Evolutionary conservation across 2,888 invertebrate genomes (phyloP).

Genomic region (Fragum whitleyi): DNA sequence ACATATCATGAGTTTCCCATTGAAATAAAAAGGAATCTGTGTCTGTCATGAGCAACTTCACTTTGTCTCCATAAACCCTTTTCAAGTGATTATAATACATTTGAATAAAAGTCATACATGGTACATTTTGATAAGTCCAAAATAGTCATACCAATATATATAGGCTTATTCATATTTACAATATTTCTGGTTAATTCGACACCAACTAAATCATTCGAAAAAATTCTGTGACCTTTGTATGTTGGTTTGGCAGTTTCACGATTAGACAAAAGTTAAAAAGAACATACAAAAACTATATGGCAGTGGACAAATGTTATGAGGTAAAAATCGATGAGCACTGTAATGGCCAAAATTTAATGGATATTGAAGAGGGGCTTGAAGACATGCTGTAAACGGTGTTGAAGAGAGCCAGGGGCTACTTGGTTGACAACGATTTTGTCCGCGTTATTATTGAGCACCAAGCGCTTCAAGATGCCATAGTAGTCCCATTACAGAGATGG

Average conservation of each 20-base stretch:
- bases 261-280: too few species aligned
- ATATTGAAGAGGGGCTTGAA: too few species aligned
- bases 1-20: conserved; percentile 44
- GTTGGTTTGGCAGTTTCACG: conserved; percentile 47
- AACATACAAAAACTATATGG: too few species aligned
- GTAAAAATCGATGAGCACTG: too few species aligned
- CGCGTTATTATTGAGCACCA: too few species aligned
- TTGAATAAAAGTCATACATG: conserved; percentile 84
- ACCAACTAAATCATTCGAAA: conserved; percentile 81
- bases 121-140: conserved; percentile 84
- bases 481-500: too few species aligned
- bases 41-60: conserved; percentile 44
- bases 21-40: conserved; percentile 46
- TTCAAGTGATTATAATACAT: conserved; percentile 81
- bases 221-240: conserved; percentile 71
- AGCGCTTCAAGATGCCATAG: too few species aligned
- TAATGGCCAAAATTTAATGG: too few species aligned
- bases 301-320: conserved; percentile 41
- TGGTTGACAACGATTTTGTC: too few species aligned
- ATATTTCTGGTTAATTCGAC: conserved; percentile 73
- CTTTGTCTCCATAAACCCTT: conserved; percentile 66
- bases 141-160: conserved; percentile 82
- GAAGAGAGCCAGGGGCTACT: too few species aligned
- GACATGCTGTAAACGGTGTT: too few species aligned
- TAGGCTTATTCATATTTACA: conserved; percentile 81